Evolutionary conservation across 2,888 invertebrate genomes (phyloP), one percentile per base, ranked within the genome.

Genomic region (Pyrocoelia pectoralis): DNA sequence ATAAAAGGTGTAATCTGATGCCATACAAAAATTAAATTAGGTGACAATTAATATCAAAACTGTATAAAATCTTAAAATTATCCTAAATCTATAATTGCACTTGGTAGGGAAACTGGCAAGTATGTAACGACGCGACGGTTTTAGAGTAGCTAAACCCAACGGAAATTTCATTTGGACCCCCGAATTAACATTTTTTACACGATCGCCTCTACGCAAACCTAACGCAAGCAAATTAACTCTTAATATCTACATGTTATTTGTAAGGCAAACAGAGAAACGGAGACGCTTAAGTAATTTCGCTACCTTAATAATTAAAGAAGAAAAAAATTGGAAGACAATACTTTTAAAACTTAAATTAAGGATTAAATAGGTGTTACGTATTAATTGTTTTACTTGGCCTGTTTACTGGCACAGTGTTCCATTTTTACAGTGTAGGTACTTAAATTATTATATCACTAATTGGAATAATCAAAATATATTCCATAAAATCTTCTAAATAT

Each of bases 351-450:
- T 8, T 24, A 24, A 24, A 19, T 48, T 53, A n/a, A n/a, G n/a
- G n/a, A n/a, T n/a, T n/a, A n/a, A n/a, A n/a, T n/a, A n/a, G n/a
- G n/a, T n/a, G 24, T 24, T 24, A 24, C 24, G 24, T 24, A 24
- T 24, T 24, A 24, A 24, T 5, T 24, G 24, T 46, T 58, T 54
- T 69, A 69, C 69, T 69, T 64, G 69, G 67, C 69, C 69, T 67
- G 67, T 63, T 55, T 66, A 69, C 69, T 69, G 69, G 69, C 69
- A 64, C 67, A 63, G 66, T 64, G 69, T 69, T 69, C 67, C 69
- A 65, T 61, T 65, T 61, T 61, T 61, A 65, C 61, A 65, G 61
- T 61, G 61, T 65, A 65, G 61, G 57, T 65, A 65, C 61, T 61
- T 61, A 61, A n/a, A 61, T 57, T 57, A 64, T 51, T 59, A n/a